phyloP scores from a whole-genome alignment of 2,888 invertebrate genomes.

The Ornithoptera alexandrae region DNA sequence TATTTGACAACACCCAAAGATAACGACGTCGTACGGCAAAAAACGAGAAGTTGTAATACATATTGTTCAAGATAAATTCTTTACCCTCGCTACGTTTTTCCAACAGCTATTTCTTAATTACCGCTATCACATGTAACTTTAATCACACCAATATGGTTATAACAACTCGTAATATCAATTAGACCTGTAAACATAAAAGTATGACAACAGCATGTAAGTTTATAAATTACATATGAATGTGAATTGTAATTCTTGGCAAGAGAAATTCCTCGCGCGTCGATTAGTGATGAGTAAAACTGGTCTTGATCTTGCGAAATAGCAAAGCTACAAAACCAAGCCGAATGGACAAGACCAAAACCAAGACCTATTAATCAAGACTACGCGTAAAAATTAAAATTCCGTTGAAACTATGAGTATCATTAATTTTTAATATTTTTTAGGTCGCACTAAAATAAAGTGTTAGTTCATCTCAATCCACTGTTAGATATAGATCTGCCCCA shows the following conservation, averaged over 20 bases:
- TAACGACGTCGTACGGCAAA: background rate
- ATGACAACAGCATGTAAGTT: conserved; percentile 10
- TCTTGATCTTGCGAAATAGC: no score
- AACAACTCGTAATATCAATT: conserved; percentile 5
- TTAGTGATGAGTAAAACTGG: no score
- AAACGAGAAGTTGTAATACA: background rate
- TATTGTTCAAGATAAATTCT: background rate
- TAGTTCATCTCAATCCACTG: no score
- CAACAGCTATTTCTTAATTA: background rate
- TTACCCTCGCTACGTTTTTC: background rate
- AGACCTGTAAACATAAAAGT: background rate
- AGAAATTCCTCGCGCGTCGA: conserved; percentile 15
- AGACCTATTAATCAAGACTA: no score
- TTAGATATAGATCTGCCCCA: no score
- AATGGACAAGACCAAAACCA: no score
- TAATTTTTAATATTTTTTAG: no score
- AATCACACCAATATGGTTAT: conserved; percentile 5
- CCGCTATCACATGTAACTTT: background rate
- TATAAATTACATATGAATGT: conserved; percentile 7
- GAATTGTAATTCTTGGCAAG: conserved; percentile 12
- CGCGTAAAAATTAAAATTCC: no score
- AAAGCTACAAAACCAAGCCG: no score
- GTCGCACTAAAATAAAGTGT: no score
- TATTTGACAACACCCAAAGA: background rate
- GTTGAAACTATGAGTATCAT: no score